A percentile compares a stretch with the other conserved stretches of the same genome.
These are phyloP conservation scores for Amphimedon queenslandica DNA, from an alignment of 37 sponge, comb jelly and placozoan species.

Conservation along the genomic window DNA sequence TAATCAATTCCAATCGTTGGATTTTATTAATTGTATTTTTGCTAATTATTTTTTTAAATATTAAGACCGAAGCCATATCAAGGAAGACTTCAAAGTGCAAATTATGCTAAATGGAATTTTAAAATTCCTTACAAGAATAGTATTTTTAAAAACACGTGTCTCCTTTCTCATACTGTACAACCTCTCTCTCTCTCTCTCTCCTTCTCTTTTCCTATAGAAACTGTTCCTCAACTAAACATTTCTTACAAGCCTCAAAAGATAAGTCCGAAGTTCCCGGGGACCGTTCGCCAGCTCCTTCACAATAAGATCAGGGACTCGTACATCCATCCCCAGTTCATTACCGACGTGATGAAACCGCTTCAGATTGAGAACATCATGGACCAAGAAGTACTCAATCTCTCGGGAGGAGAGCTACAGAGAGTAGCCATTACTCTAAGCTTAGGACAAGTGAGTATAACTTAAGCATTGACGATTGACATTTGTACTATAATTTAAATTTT, in stretches of 20 bases:
- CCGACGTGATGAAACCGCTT: conserved; percentile 97
- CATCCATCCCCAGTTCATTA: conserved; percentile 95
- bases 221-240: conserved; percentile 86
- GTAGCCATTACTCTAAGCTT: conserved; percentile 90
- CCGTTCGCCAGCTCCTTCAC: conserved; percentile 91
- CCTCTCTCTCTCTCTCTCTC: neutral
- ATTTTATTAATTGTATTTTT: too few relatives aligned
- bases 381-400: conserved; percentile 92
- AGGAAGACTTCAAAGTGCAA: too few relatives aligned
- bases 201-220: conserved; percentile 26
- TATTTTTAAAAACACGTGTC: too few relatives aligned
- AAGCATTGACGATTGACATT: too few relatives aligned
- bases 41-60: too few relatives aligned
- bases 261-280: conserved; percentile 95
- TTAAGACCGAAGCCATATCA: too few relatives aligned
- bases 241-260: conserved; percentile 99
- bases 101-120: too few relatives aligned
- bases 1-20: too few relatives aligned
- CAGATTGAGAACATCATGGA: conserved; percentile 78
- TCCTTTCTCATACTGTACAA: too few relatives aligned
- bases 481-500: too few relatives aligned
- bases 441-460: conserved; percentile 90
- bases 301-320: conserved; percentile 95
- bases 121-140: too few relatives aligned
- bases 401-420: conserved; percentile 97